Percentiles rank a stretch among this genome's conserved stretches.
Conservation (phyloP, 2,797 vertebrate genomes). For the Simalia tracyae region DNA sequence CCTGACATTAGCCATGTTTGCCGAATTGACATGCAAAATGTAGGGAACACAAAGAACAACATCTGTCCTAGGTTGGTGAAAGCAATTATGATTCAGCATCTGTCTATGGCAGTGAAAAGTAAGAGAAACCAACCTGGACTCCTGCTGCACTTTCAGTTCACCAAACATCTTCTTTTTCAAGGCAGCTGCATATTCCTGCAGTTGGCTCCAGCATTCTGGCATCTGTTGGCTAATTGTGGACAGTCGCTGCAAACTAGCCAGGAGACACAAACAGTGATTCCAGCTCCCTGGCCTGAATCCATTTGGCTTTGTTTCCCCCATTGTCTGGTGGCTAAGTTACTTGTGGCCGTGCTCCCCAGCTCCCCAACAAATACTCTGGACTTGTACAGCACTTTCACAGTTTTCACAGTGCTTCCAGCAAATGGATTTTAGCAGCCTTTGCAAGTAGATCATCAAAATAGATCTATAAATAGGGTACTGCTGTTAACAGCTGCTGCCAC, state of each 20-base stretch:
- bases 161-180: conserved; percentile 34
- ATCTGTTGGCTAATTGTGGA: conserved; percentile 31
- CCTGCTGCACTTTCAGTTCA: background rate
- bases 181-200: conserved; percentile 48
- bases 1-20: background rate
- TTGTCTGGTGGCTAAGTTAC: background rate
- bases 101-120: background rate
- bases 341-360: background rate
- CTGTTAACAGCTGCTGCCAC: background rate
- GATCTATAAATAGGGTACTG: background rate
- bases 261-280: background rate
- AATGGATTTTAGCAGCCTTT: background rate
- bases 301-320: background rate
- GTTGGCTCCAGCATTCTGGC: conserved; percentile 54
- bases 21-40: background rate
- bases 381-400: background rate
- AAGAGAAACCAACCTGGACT: background rate
- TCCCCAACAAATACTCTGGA: background rate
- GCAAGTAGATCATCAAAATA: background rate
- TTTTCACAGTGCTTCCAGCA: background rate
- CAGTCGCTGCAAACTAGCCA: conserved; percentile 38
- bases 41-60: background rate
- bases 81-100: background rate
- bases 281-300: background rate
- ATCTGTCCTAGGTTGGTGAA: background rate